Conservation (phyloP, 2,888 invertebrate genomes). For the Orchestes rusci region DNA sequence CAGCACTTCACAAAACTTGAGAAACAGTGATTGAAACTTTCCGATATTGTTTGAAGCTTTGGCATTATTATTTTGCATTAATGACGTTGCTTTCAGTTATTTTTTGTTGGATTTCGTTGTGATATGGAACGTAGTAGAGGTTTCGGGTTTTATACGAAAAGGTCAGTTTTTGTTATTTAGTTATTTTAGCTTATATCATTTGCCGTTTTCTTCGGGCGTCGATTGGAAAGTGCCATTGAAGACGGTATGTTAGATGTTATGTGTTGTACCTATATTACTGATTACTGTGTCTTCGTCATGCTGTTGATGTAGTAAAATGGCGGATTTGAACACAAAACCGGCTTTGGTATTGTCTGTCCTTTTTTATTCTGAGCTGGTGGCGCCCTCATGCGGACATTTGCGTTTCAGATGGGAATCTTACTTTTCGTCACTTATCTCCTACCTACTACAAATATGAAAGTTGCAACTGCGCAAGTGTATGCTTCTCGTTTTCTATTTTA, state of each 20-base stretch:
- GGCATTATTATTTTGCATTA: slow-evolving; percentile 16
- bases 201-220: slow-evolving; percentile 8
- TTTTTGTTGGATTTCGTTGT: slow-evolving; percentile 44
- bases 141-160: slow-evolving; percentile 75
- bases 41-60: neutral
- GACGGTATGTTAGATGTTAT: slow-evolving; percentile 17
- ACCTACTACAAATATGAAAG: no score
- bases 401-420: no score
- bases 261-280: slow-evolving; percentile 16
- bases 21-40: neutral
- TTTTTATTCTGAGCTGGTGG: no score
- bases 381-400: no score
- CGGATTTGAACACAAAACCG: no score
- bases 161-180: slow-evolving; percentile 56
- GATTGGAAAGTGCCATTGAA: slow-evolving; percentile 4
- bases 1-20: no score
- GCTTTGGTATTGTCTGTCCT: no score
- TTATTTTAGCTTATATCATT: slow-evolving; percentile 34
- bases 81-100: slow-evolving; percentile 50
- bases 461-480: no score
- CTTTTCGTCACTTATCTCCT: no score
- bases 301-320: no score
- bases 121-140: slow-evolving; percentile 74
- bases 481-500: no score
- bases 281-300: no score